These are phyloP conservation scores for Strix uralensis DNA, from an alignment of 2,113 vertebrate genomes.

Conservation along the genomic window DNA sequence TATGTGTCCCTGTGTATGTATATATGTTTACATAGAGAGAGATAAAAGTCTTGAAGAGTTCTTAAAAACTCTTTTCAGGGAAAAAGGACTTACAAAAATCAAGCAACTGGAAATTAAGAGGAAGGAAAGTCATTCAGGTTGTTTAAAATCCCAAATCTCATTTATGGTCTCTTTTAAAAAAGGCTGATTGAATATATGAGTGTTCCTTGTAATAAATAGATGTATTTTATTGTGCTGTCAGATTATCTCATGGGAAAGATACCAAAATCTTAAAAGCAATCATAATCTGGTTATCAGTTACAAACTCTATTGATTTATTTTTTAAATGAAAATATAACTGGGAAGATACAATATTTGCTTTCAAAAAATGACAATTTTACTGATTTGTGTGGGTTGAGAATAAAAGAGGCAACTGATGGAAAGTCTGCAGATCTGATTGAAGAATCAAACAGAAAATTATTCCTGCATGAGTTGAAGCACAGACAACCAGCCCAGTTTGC, in stretches of 20 bases:
- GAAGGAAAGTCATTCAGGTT: not conserved
- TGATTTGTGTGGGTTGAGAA: slow-evolving; percentile 27
- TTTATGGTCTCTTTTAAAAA: not conserved
- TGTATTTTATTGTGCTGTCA: slow-evolving; percentile 30
- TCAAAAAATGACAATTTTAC: slow-evolving; percentile 36
- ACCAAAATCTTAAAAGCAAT: slow-evolving; percentile 52
- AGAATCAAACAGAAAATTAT: slow-evolving; percentile 15
- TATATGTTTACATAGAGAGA: not conserved
- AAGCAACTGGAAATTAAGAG: not conserved
- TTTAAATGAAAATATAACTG: slow-evolving; percentile 56
- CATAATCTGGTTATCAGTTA: slow-evolving; percentile 43
- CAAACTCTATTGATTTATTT: slow-evolving; percentile 49
- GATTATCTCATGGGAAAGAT: slow-evolving; percentile 14
- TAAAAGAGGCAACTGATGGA: slow-evolving; percentile 15
- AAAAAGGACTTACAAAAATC: not conserved
- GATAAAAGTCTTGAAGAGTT: not conserved
- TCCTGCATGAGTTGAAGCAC: not conserved
- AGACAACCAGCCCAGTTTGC: slow-evolving; percentile 21
- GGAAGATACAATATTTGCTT: slow-evolving; percentile 51
- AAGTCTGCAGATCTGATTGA: slow-evolving; percentile 18
- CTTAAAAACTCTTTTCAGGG: not conserved
- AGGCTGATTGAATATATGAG: not conserved
- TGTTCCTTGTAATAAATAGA: slow-evolving; percentile 43
- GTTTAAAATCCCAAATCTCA: not conserved
- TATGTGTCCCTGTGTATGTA: fast-evolving